These are phyloP conservation scores for Rapana venosa DNA, from an alignment of 2,888 invertebrate genomes.

Conservation along the genomic window DNA sequence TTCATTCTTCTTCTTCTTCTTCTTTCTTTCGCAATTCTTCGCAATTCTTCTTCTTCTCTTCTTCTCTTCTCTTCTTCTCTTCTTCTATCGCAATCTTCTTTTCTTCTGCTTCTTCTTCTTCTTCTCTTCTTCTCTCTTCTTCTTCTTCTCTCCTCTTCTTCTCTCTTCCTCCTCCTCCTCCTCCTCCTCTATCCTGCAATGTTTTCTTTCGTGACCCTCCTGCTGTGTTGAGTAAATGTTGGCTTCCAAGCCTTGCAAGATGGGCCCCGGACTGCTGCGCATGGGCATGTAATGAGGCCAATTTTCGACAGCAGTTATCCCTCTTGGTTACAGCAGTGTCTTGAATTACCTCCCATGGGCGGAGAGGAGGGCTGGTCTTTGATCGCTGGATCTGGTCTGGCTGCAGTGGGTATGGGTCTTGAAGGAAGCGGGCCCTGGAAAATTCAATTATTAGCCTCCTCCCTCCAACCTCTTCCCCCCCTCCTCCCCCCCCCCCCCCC, in stretches of 20 bases:
- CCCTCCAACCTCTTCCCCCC: no score
- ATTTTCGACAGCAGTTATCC: constrained; percentile 7
- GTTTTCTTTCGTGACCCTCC: neutral
- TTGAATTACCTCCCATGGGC: neutral
- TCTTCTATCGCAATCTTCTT: no score
- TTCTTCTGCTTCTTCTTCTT: no score
- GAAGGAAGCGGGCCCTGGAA: neutral
- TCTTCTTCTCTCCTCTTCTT: no score
- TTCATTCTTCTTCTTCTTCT: no score
- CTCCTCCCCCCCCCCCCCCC: no score
- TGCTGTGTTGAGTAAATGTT: neutral
- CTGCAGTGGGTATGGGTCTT: neutral
- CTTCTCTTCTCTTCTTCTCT: no score
- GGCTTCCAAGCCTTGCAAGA: neutral
- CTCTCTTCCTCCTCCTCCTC: no score
- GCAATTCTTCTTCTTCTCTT: no score
- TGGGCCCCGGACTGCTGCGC: neutral
- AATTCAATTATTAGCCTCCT: no score
- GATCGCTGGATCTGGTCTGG: neutral
- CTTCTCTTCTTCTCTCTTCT: no score
- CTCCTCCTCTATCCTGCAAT: neutral
- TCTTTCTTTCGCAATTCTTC: no score
- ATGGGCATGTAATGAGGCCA: neutral
- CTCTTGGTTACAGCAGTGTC: neutral
- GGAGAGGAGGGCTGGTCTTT: neutral